Base-by-base conservation (phyloP, 2,888 invertebrate species). In the Agriopis marginaria region DNA sequence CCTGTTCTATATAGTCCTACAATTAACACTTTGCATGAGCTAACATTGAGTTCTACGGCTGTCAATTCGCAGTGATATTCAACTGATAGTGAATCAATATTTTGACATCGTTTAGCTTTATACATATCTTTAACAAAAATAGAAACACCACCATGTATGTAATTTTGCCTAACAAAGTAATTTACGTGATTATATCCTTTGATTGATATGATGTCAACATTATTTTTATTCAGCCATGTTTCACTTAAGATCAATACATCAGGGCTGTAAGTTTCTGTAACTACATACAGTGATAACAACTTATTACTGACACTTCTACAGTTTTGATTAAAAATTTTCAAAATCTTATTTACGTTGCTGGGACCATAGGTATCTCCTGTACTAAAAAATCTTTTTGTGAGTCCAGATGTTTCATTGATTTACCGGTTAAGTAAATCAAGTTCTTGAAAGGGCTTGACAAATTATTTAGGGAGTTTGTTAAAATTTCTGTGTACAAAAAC, bases 1-100 rank as follows among this genome's bases (percentile, higher is more conserved):
- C 51, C 51, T 11, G 51, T 58, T 45, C 58, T 42, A 40, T 58
- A 58, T 17, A 58, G n/a, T 10, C 58, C 58, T 58, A 58, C 11
- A 45, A 58, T 40, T 23, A 58, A 1, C 9, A 45, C 10, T 23
- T 45, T 58, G 10, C 17, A 6, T 23, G 58, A 44, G 17, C 4
- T 10, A 7, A 14, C n/a, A 17, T 11, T 42, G 5, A 58, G 7
- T 58, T 58, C 12, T 6, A 45, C 17, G n/a, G 45, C n/a, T 45
- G 58, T 12, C 11, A 53, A 1, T 53, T 53, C 51, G 32, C 51
- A 53, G 51, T 53, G 51, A 10, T 32, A 53, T 53, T 53, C 51
- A 32, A 53, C 32, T 11, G 51, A 23, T 11, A 53, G 23, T 23
- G 51, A 53, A 53, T 58, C 58, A 45, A 58, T 58, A 11, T 58